Base-by-base conservation (phyloP, 2,797 vertebrate species). In the Rhinogobio ventralis region DNA sequence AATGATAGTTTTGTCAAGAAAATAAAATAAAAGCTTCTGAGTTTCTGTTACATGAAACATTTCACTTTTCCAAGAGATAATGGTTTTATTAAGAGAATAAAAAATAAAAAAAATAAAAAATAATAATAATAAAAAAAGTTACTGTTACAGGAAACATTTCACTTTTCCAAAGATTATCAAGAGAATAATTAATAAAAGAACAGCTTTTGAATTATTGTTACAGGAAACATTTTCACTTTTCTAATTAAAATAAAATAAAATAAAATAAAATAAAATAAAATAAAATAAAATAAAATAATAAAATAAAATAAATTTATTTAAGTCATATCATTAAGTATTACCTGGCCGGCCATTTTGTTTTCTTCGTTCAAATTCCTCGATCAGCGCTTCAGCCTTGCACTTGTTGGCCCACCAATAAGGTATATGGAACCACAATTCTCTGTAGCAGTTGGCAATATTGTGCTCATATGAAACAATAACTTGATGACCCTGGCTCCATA, bases 371-470 rank as follows among this genome's bases (percentile, higher is more conserved):
- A 99, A 95, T 85, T 95, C 97, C 13, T 91, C 91, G 2, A 98
- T 93, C 0, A 99, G 96, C 2, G 91, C 91, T 7, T 92, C 86
- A 0, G 96, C 91, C 90, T 95, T 93, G 9, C 94, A 96, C 86
- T 96, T 95, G 92, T 99, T 94, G 75, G 96, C 98, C 97, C 97
- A 98, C 98, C 98, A 99, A 92, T 98, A 98, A 0, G 97, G 96
- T 62, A 98, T 93, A 0, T 94, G 94, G 0, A 96, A 95, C 97
- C 98, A 99, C 79, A 99, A 93, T 86, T 96, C 96, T 0, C 13
- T 10, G 87, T 97, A 94, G 30, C 83, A 85, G 79, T 78, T 51
- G 81, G 94, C 85, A 0, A 93, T 69, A 7, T 20, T 87, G 67
- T 97, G 93, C 62, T 98, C 97, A 0, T 99, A 98, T 0, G 97